phyloP scores from a whole-genome alignment of 2,797 vertebrate species.

The Epinephelus coioides region DNA sequence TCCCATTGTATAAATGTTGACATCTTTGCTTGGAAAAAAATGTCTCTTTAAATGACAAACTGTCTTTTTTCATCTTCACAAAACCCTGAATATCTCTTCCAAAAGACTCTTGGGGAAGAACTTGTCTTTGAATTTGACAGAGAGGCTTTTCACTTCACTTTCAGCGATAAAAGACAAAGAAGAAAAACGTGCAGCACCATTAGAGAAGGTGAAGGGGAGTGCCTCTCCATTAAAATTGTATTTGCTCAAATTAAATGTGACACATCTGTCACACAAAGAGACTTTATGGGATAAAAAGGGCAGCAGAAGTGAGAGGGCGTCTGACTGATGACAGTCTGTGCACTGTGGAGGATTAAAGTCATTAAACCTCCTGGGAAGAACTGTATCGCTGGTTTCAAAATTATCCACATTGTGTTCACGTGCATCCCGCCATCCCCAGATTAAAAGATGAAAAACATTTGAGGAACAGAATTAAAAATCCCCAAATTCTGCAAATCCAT shows the following conservation, averaged over 20 bases:
- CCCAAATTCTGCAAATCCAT: conserved; percentile 14
- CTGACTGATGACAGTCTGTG: conserved; percentile 39
- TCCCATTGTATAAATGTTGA: conserved; percentile 46
- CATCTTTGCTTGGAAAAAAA: conserved; percentile 45
- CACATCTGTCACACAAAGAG: conserved; percentile 24
- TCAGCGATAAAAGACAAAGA: conserved; percentile 20
- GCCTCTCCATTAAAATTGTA: conserved; percentile 18
- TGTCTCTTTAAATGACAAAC: not conserved
- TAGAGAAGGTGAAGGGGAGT: conserved; percentile 11
- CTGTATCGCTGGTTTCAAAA: conserved; percentile 45
- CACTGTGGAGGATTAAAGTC: conserved; percentile 48
- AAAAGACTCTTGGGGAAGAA: not conserved
- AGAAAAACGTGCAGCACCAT: conserved; percentile 49
- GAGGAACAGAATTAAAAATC: conserved; percentile 20
- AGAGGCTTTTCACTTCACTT: conserved; percentile 32
- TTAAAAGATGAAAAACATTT: conserved; percentile 36
- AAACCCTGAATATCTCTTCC: conserved; percentile 5
- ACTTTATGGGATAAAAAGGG: conserved; percentile 1
- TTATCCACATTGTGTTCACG: conserved; percentile 37
- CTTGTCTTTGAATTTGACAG: not conserved
- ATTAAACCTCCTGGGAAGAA: conserved; percentile 49
- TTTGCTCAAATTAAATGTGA: conserved; percentile 25
- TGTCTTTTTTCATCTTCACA: conserved; percentile 12
- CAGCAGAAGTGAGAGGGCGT: conserved; percentile 39
- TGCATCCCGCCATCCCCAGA: conserved; percentile 6